Percentiles rank a stretch among this genome's conserved stretches.
phyloP scores from a whole-genome alignment of 2,113 vertebrate species.

The Ceratotherium simum region DNA sequence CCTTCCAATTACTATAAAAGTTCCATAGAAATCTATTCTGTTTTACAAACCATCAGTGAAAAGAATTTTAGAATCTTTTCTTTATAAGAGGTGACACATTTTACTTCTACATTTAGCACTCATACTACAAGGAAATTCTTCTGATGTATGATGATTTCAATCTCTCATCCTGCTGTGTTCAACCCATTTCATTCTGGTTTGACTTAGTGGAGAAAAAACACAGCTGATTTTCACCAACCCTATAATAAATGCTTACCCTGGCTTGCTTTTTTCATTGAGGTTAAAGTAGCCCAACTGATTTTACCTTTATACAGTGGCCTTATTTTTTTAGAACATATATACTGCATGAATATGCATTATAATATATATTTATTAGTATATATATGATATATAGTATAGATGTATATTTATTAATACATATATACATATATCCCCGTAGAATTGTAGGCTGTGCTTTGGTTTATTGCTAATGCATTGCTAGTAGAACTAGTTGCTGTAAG shows the following conservation, averaged over 20 bases:
- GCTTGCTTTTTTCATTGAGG: background rate
- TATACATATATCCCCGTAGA: background rate
- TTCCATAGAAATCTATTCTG: background rate
- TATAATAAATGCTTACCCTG: background rate
- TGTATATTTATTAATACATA: background rate
- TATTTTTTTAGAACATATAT: background rate
- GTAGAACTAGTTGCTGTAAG: background rate
- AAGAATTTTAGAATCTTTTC: background rate
- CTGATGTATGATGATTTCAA: background rate
- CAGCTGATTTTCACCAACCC: background rate
- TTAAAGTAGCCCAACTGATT: background rate
- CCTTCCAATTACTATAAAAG: background rate
- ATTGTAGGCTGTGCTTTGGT: background rate
- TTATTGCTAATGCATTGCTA: background rate
- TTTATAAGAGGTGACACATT: background rate
- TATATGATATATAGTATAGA: background rate
- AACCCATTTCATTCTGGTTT: background rate
- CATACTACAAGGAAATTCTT: background rate
- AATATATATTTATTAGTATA: background rate
- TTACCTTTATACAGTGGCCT: background rate
- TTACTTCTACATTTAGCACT: constrained; percentile 11
- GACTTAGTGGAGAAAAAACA: constrained; percentile 1
- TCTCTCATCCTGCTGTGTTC: background rate
- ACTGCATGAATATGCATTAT: background rate
- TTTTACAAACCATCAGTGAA: background rate